Percentiles rank a stretch among this genome's conserved stretches.
Conservation (phyloP, 2,113 vertebrate genomes). For the Turnix velox region DNA sequence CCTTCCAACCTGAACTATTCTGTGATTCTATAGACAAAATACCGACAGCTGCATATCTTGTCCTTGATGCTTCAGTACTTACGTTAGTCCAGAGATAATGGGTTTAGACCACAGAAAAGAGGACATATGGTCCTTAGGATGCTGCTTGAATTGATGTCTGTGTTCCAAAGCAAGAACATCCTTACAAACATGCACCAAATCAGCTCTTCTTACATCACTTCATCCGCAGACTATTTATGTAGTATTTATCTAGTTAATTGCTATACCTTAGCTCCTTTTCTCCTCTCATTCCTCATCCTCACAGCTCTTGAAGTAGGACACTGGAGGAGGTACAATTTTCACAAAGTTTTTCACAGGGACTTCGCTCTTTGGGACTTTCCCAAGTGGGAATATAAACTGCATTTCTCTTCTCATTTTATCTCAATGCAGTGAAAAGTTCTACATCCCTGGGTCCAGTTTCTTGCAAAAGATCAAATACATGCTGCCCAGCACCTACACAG, state of each 20-base stretch:
- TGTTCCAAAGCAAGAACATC: neutral
- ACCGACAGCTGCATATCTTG: neutral
- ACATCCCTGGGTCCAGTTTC: neutral
- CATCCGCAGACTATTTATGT: neutral
- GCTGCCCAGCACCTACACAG: neutral
- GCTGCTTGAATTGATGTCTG: neutral
- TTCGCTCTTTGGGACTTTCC: neutral
- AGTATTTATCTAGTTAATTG: neutral
- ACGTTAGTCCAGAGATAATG: neutral
- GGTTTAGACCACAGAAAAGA: neutral
- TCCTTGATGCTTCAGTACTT: neutral
- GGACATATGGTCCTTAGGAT: neutral
- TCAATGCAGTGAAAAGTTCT: neutral
- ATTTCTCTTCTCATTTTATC: neutral
- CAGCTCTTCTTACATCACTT: neutral
- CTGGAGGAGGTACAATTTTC: neutral
- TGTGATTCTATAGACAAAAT: fast-evolving
- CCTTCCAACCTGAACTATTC: no score
- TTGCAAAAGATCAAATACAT: neutral
- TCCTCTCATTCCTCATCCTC: neutral
- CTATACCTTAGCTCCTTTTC: neutral
- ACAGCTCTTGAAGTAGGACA: neutral
- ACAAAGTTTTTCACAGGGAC: neutral
- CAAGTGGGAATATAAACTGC: neutral
- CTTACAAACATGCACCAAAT: neutral